A percentile compares a stretch with the other conserved stretches of the same genome.
These are phyloP conservation scores for Notothenia coriiceps DNA, from an alignment of 2,113 vertebrate genomes.

Conservation along the genomic window DNA sequence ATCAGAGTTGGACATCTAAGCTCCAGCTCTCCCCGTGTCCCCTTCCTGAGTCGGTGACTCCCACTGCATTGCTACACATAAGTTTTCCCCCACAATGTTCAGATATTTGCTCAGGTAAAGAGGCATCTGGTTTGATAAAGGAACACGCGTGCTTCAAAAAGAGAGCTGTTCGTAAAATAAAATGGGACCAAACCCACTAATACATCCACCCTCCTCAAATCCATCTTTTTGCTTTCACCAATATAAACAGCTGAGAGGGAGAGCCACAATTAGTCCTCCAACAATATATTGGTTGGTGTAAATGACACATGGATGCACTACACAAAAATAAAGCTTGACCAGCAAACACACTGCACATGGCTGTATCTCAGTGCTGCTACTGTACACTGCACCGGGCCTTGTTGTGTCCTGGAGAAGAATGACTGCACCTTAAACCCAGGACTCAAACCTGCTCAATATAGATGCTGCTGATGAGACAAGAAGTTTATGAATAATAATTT, in stretches of 20 bases:
- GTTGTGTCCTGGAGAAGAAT: constrained; percentile 27
- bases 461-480: constrained; percentile 56
- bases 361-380: not conserved
- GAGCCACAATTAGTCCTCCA: constrained; percentile 14
- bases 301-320: constrained; percentile 17
- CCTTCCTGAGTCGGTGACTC: too few species aligned
- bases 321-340: constrained; percentile 10
- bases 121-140: constrained; percentile 14
- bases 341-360: not conserved
- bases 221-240: constrained; percentile 26
- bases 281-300: constrained; percentile 16
- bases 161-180: constrained; percentile 19
- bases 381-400: not conserved
- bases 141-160: constrained; percentile 26
- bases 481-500: constrained; percentile 48
- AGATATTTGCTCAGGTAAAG: constrained; percentile 22
- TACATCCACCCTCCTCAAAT: not conserved
- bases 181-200: not conserved
- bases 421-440: constrained; percentile 12
- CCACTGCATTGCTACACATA: too few species aligned
- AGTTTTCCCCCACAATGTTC: not conserved
- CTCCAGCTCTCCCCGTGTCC: too few species aligned
- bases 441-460: constrained; percentile 58
- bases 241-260: constrained; percentile 12
- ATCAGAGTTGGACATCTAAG: too few species aligned